These are phyloP conservation scores for Callipepla squamata DNA, from an alignment of 2,113 vertebrate species.

Conservation along the genomic window DNA sequence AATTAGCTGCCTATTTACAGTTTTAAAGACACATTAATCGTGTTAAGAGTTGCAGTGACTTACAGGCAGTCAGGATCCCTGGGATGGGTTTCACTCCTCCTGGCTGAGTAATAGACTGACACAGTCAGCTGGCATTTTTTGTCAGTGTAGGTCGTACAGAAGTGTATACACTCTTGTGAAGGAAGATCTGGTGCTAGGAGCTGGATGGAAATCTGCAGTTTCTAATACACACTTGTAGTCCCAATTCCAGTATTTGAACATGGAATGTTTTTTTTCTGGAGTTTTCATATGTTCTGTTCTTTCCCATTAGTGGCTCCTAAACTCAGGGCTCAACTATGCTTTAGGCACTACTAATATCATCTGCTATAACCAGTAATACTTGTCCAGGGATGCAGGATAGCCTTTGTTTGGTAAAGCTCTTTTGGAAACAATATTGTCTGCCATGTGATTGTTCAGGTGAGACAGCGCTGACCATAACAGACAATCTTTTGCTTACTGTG, in stretches of 20 bases:
- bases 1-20: conserved; percentile 2
- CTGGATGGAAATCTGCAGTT: not conserved
- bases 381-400: not conserved
- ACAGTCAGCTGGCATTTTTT: not conserved
- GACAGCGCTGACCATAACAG: not conserved
- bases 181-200: not conserved
- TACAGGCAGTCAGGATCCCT: not conserved
- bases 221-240: not conserved
- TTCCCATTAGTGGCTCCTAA: not conserved
- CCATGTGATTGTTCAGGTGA: not conserved
- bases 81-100: not conserved
- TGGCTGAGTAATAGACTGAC: not conserved
- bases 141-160: not conserved
- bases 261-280: not conserved
- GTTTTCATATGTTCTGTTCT: not conserved
- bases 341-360: not conserved
- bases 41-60: not conserved
- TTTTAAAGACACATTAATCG: not conserved
- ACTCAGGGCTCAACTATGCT: not conserved
- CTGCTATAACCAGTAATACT: not conserved
- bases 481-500: not conserved
- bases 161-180: not conserved
- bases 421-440: not conserved
- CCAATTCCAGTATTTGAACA: not conserved
- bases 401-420: not conserved